A percentile compares a stretch with the other conserved stretches of the same genome.
phyloP scores from a whole-genome alignment of 2,888 invertebrate genomes.

The Panopea generosa region DNA sequence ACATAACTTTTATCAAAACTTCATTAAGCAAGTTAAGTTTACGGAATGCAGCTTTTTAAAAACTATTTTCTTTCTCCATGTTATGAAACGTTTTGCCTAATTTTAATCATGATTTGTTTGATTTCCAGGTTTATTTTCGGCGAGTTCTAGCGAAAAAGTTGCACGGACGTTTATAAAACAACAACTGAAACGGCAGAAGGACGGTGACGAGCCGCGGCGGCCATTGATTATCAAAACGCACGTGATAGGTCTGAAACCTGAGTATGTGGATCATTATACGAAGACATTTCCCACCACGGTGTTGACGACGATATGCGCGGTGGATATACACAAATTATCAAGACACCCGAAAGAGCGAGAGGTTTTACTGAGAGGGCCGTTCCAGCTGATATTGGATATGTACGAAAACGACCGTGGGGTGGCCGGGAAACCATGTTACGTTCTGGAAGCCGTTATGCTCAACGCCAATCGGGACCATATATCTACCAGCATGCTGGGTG shows the following conservation, averaged over 20 bases:
- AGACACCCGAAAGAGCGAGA: slow-evolving; percentile 55
- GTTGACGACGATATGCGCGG: slow-evolving; percentile 66
- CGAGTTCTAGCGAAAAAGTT: slow-evolving; percentile 40
- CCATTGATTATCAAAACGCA: slow-evolving; percentile 60
- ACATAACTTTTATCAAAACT: too few species aligned
- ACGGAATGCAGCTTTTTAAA: too few species aligned
- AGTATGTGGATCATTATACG: slow-evolving; percentile 56
- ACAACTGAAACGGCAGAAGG: slow-evolving; percentile 26
- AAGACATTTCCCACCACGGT: slow-evolving; percentile 55
- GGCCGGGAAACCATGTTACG: slow-evolving; percentile 38
- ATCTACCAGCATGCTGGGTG: slow-evolving; percentile 50
- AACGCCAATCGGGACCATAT: slow-evolving; percentile 70
- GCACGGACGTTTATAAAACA: slow-evolving; percentile 53
- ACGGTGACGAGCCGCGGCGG: slow-evolving; percentile 4
- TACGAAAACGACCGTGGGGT: slow-evolving; percentile 26
- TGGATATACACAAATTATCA: slow-evolving; percentile 63
- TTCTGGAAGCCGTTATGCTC: slow-evolving; percentile 64
- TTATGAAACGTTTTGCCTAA: too few species aligned
- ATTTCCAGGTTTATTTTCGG: slow-evolving; percentile 49
- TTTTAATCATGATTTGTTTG: background rate
- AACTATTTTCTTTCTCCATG: too few species aligned
- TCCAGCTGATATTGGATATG: slow-evolving; percentile 58
- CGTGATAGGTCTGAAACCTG: slow-evolving; percentile 64
- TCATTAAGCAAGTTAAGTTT: too few species aligned
- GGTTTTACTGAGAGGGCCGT: slow-evolving; percentile 66